Percentiles rank a stretch among this genome's conserved stretches.
phyloP scores from a whole-genome alignment of 2,888 invertebrate species.

The Synanthedon andrenaeformis region DNA sequence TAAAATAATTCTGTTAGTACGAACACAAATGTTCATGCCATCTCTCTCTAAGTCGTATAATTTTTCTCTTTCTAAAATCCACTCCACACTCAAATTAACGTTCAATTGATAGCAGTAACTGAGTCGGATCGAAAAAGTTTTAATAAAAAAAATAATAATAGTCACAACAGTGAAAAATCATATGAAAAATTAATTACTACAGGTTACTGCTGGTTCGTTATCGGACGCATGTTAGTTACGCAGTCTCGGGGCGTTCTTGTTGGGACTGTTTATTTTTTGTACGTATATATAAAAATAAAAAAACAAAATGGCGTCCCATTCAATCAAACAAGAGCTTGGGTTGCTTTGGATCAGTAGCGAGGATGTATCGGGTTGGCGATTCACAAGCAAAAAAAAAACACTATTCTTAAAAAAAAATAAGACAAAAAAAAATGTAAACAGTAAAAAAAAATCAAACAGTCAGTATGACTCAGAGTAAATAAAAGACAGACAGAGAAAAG shows the following conservation, averaged over 20 bases:
- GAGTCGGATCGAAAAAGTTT: slow-evolving; percentile 42
- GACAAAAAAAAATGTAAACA: slow-evolving; percentile 27
- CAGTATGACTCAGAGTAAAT: slow-evolving; percentile 66
- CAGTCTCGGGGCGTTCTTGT: slow-evolving; percentile 25
- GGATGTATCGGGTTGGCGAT: slow-evolving; percentile 60
- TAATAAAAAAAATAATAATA: slow-evolving; percentile 29
- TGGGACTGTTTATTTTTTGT: slow-evolving; percentile 16
- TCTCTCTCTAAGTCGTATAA: slow-evolving; percentile 28
- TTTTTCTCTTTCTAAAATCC: slow-evolving; percentile 37
- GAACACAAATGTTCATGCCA: slow-evolving; percentile 53
- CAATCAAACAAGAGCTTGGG: slow-evolving; percentile 34
- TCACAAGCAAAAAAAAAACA: slow-evolving; percentile 65
- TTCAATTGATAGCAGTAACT: slow-evolving; percentile 55
- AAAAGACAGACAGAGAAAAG: slow-evolving; percentile 58
- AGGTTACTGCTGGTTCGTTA: slow-evolving; percentile 46
- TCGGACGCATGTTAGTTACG: slow-evolving; percentile 52
- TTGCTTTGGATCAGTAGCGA: slow-evolving; percentile 55
- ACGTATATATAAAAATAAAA: slow-evolving; percentile 6
- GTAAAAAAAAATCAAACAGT: slow-evolving; percentile 64
- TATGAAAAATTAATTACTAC: slow-evolving; percentile 10
- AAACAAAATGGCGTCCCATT: slow-evolving; percentile 16
- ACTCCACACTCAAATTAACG: slow-evolving; percentile 64
- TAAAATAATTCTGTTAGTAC: slow-evolving; percentile 39
- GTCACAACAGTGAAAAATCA: slow-evolving; percentile 22
- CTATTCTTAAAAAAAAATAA: slow-evolving; percentile 46